phyloP scores from a whole-genome alignment of 2,113 vertebrate genomes.

The Ophiodon elongatus region DNA sequence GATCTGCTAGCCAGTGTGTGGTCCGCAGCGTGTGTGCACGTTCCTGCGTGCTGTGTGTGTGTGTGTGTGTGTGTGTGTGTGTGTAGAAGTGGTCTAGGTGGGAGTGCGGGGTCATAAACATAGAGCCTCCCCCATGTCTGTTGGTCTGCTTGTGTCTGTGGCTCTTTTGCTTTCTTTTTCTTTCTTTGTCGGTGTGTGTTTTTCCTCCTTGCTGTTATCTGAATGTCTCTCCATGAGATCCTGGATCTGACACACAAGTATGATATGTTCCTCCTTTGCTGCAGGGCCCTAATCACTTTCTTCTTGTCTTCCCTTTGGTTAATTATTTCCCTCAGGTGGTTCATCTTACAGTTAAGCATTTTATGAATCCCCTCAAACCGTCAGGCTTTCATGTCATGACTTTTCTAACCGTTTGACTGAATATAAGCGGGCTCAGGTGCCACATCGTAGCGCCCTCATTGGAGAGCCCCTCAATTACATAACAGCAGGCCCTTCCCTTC shows the following conservation, averaged over 20 bases:
- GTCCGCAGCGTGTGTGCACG: constrained; percentile 59
- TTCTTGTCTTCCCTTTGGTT: constrained; percentile 15
- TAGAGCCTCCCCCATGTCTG: constrained; percentile 71
- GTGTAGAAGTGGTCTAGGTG: constrained; percentile 42
- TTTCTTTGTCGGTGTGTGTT: constrained; percentile 33
- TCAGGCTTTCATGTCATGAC: constrained; percentile 15
- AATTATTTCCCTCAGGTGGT: constrained; percentile 59
- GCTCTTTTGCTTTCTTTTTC: constrained; percentile 19
- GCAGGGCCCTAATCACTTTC: constrained; percentile 11
- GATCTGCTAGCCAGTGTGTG: constrained; percentile 82
- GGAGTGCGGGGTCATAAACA: constrained; percentile 75
- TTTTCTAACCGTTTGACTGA: constrained; percentile 3
- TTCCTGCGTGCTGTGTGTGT: constrained; percentile 35
- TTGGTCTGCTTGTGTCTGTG: constrained; percentile 48
- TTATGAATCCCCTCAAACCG: constrained; percentile 1
- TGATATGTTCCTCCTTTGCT: constrained; percentile 56
- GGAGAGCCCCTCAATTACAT: constrained; percentile 63
- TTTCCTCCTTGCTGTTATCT: constrained; percentile 53
- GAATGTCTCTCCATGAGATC: constrained; percentile 41
- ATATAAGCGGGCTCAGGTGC: not conserved
- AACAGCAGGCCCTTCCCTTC: constrained; percentile 54
- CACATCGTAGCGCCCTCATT: not conserved
- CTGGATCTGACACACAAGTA: constrained; percentile 48
- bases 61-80: constrained; percentile 34
- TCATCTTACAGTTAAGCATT: not conserved